A percentile compares a stretch with the other conserved stretches of the same genome.
Conservation (phyloP, 1,140 invertebrate genomes). For the Philaenus spumarius region DNA sequence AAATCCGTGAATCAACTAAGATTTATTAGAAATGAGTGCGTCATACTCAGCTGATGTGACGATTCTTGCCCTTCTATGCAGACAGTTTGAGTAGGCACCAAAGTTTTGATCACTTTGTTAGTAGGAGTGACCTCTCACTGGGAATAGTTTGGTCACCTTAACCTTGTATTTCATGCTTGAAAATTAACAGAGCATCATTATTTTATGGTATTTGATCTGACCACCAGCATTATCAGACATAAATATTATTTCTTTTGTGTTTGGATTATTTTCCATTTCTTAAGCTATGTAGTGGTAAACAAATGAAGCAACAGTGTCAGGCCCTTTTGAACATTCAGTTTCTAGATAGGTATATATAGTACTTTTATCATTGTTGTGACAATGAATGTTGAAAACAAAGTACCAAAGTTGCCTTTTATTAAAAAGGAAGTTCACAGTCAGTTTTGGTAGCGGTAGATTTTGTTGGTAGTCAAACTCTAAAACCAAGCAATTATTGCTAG, state of each 20-base stretch:
- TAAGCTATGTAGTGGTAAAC: background rate
- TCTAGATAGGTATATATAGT: conserved; percentile 14
- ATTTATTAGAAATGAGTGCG: too few relatives aligned
- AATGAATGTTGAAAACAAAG: conserved; percentile 20
- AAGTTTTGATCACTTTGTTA: conserved; percentile 1
- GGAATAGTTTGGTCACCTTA: conserved; percentile 7
- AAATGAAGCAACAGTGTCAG: conserved; percentile 7
- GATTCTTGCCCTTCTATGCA: too few relatives aligned
- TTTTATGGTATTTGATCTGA: too few relatives aligned
- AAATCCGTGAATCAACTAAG: too few relatives aligned
- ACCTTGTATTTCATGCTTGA: background rate
- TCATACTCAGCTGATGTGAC: too few relatives aligned
- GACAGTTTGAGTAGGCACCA: conserved; percentile 2
- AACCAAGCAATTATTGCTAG: conserved; percentile 8
- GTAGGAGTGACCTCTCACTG: conserved; percentile 11
- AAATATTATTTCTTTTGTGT: background rate
- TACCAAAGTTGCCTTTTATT: conserved; percentile 18
- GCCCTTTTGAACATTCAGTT: conserved; percentile 12
- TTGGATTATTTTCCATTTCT: background rate
- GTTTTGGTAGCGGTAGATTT: conserved; percentile 21
- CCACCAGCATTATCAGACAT: conserved; percentile 11
- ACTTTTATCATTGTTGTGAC: conserved; percentile 3
- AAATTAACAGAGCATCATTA: conserved; percentile 1
- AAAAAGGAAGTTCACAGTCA: conserved; percentile 17
- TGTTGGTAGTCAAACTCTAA: conserved; percentile 23